These are phyloP conservation scores for Sebastiscus tertius DNA, from an alignment of 2,797 vertebrate genomes.

Conservation along the genomic window DNA sequence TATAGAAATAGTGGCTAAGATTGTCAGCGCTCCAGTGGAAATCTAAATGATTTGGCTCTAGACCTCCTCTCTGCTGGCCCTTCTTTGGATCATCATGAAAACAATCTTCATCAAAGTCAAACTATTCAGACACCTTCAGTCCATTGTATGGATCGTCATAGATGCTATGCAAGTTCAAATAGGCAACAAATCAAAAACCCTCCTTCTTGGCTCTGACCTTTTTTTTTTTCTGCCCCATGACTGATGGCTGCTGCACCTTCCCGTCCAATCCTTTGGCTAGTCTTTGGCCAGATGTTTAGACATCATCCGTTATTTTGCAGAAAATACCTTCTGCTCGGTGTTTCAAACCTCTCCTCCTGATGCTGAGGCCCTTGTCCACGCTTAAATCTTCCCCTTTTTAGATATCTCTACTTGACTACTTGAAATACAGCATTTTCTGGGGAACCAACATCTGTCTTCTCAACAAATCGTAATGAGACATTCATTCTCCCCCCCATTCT, in stretches of 20 bases:
- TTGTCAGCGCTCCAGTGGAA: neutral
- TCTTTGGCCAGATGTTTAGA: constrained; percentile 19
- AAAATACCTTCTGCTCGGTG: neutral
- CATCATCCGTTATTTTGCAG: neutral
- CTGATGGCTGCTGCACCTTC: neutral
- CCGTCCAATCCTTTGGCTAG: neutral
- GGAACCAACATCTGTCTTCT: neutral
- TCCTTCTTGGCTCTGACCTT: neutral
- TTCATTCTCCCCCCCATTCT: neutral
- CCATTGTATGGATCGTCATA: neutral
- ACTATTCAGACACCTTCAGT: neutral
- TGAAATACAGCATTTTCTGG: neutral
- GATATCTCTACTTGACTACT: neutral
- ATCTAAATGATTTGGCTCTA: neutral
- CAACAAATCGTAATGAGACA: neutral
- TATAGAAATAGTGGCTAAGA: neutral
- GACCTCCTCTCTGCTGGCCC: neutral
- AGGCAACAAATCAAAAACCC: constrained; percentile 12
- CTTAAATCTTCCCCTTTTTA: neutral
- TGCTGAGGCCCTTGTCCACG: neutral
- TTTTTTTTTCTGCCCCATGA: neutral
- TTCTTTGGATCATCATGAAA: constrained; percentile 2
- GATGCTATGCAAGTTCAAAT: neutral
- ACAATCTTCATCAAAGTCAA: neutral
- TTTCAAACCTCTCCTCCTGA: neutral